phyloP scores from a whole-genome alignment of 2,113 vertebrate species.

The Misgurnus mizolepis region DNA sequence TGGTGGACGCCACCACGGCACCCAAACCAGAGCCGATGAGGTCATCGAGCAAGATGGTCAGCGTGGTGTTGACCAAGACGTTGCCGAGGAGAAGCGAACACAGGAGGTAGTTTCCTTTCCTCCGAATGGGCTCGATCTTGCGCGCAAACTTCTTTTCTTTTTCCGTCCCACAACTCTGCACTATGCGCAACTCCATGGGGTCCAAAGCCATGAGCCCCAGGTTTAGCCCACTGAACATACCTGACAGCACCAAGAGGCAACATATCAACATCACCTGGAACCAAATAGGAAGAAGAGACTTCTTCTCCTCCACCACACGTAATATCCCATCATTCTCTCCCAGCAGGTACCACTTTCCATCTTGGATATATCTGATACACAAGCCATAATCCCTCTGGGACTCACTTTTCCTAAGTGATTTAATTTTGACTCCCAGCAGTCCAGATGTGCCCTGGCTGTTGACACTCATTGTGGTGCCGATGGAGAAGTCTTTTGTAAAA shows the following conservation, averaged over 20 bases:
- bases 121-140: slow-evolving; percentile 89
- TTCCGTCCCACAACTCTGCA: slow-evolving; percentile 92
- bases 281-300: slow-evolving; percentile 85
- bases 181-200: slow-evolving; percentile 97
- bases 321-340: slow-evolving; percentile 75
- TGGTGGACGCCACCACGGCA: slow-evolving; percentile 87
- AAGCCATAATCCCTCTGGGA: slow-evolving; percentile 80
- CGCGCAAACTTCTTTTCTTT: slow-evolving; percentile 89
- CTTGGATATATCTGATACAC: slow-evolving; percentile 75
- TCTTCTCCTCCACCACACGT: slow-evolving; percentile 82
- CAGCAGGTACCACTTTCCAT: slow-evolving; percentile 76
- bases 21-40: slow-evolving; percentile 86
- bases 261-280: slow-evolving; percentile 81
- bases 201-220: slow-evolving; percentile 95
- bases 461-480: slow-evolving; percentile 57
- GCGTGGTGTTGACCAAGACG: slow-evolving; percentile 95
- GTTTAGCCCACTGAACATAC: slow-evolving; percentile 97
- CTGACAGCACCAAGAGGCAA: slow-evolving; percentile 84
- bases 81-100: slow-evolving; percentile 94
- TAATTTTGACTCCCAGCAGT: slow-evolving; percentile 76
- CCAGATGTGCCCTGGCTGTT: slow-evolving; percentile 76
- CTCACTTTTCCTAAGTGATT: slow-evolving; percentile 86
- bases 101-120: slow-evolving; percentile 92
- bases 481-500: slow-evolving; percentile 75
- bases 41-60: slow-evolving; percentile 93